Evolutionary conservation across 2,113 vertebrate genomes (phyloP).

Genomic region (Eurystomus gularis): DNA sequence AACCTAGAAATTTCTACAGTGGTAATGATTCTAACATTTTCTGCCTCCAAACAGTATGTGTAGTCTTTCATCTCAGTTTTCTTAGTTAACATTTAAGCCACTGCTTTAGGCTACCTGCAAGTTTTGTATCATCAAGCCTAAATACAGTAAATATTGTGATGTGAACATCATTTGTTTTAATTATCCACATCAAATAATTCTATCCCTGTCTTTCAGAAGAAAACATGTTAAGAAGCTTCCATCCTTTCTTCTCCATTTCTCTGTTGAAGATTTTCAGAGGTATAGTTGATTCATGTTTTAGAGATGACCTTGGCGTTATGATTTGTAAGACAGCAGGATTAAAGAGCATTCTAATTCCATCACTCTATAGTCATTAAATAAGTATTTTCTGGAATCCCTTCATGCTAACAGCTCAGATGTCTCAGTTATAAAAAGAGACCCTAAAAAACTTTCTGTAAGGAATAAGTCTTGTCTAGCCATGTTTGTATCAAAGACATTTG

Average conservation of each 20-base stretch:
- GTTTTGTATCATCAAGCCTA: background rate
- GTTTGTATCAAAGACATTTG: background rate
- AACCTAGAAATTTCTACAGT: conserved; percentile 6
- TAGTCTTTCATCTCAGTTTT: conserved; percentile 39
- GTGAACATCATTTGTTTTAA: conserved; percentile 32
- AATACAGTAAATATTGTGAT: conserved; percentile 23
- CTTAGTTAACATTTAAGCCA: background rate
- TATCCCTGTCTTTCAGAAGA: background rate
- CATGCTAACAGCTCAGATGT: background rate
- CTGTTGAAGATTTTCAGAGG: background rate
- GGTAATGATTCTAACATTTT: conserved; percentile 15
- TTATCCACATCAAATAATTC: conserved; percentile 21
- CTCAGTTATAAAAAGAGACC: background rate
- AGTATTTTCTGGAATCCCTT: background rate
- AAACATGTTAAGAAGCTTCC: background rate
- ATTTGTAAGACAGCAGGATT: conserved; percentile 24
- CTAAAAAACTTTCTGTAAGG: background rate
- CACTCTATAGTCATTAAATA: background rate
- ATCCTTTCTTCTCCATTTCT: background rate
- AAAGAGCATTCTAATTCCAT: conserved; percentile 7
- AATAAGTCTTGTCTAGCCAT: background rate
- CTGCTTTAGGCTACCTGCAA: background rate
- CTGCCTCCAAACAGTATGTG: background rate
- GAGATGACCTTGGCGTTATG: background rate
- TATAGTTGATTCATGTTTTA: background rate